These are phyloP conservation scores for Apamea anceps DNA, from an alignment of 2,888 invertebrate species.

Conservation along the genomic window DNA sequence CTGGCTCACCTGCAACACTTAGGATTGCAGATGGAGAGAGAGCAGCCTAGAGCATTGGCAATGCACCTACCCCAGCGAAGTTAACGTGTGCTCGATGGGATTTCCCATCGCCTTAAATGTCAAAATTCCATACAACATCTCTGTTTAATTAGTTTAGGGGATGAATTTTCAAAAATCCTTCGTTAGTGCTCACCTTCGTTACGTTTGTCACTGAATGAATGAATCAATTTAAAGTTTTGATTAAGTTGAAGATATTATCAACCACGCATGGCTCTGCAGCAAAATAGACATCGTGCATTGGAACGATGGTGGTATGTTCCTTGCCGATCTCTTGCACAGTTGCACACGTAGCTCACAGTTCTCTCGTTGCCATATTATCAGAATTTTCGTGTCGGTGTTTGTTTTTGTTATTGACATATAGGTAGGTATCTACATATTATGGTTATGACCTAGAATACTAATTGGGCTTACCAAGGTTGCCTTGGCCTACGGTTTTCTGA, in stretches of 20 bases:
- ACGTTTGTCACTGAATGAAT: not conserved
- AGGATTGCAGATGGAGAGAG: not conserved
- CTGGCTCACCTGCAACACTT: not conserved
- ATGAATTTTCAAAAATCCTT: not conserved
- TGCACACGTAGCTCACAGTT: not conserved
- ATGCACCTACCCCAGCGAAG: not conserved
- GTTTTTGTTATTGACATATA: conserved; percentile 34
- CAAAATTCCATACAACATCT: not conserved
- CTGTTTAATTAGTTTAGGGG: not conserved
- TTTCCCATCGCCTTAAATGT: not conserved
- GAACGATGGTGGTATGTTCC: not conserved
- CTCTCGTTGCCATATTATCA: not conserved
- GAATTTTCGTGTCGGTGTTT: conserved; percentile 1
- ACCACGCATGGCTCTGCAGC: not conserved
- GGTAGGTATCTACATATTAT: conserved; percentile 26
- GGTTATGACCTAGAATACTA: conserved; percentile 46
- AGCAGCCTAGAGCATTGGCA: not conserved
- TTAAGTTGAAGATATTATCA: not conserved
- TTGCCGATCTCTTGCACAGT: not conserved
- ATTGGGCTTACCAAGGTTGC: conserved; percentile 25
- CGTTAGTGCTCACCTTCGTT: not conserved
- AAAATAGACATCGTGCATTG: not conserved
- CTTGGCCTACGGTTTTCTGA: conserved; percentile 50
- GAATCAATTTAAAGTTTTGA: not conserved
- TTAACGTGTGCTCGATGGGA: not conserved